Evolutionary conservation across 2,113 vertebrate genomes (phyloP).

Genomic region (Podilymbus podiceps): DNA sequence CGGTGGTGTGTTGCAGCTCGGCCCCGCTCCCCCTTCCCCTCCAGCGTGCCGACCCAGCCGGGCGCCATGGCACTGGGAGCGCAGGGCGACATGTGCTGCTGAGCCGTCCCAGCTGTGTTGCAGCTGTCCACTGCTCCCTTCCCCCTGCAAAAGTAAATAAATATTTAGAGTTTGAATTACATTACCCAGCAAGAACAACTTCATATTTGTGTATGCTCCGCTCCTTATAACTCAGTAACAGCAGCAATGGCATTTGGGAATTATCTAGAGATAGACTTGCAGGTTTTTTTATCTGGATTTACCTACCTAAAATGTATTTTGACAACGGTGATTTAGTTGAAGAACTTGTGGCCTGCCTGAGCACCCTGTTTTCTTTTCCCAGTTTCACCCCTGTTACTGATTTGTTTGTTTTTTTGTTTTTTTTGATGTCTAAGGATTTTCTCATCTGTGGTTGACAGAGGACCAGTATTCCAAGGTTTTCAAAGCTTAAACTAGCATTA

Average conservation of each 20-base stretch:
- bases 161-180: background rate
- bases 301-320: background rate
- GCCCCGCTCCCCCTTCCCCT: background rate
- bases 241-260: background rate
- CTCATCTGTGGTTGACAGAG: background rate
- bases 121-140: background rate
- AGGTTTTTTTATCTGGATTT: background rate
- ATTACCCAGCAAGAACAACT: background rate
- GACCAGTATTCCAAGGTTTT: background rate
- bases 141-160: background rate
- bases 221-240: background rate
- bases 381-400: background rate
- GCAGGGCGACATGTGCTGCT: fast-evolving
- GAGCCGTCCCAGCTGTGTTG: background rate
- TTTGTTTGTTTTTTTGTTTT: background rate
- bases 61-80: fast-evolving
- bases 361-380: background rate
- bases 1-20: background rate
- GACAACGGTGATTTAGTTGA: background rate
- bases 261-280: background rate
- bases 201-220: background rate
- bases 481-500: background rate
- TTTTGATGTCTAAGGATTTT: background rate
- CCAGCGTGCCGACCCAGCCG: background rate
- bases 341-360: background rate